A percentile compares a stretch with the other conserved stretches of the same genome.
Evolutionary conservation across 2,113 vertebrate species (phyloP).

Genomic region (Maylandia zebra): DNA sequence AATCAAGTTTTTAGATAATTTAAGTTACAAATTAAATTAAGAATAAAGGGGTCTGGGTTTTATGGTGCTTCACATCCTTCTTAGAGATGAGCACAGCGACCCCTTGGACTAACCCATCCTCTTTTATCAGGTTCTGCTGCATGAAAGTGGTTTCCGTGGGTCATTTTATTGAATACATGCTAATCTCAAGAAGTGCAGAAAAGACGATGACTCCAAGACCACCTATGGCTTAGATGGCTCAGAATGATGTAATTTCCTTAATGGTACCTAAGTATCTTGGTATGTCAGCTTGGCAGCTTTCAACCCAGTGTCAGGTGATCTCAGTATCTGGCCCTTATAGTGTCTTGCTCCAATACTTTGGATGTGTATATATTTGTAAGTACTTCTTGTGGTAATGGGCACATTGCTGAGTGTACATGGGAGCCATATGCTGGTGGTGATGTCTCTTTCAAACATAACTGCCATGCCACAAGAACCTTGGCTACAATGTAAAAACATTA

Average conservation of each 20-base stretch:
- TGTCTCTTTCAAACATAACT: background rate
- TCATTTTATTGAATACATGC: background rate
- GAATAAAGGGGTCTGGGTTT: background rate
- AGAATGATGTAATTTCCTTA: background rate
- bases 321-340: background rate
- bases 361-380: background rate
- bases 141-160: background rate
- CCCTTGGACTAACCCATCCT: background rate
- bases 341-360: background rate
- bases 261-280: background rate
- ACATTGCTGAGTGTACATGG: background rate
- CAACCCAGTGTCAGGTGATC: background rate
- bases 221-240: background rate
- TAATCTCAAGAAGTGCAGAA: background rate
- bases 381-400: background rate
- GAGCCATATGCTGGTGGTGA: background rate
- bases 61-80: background rate
- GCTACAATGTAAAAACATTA: background rate
- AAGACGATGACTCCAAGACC: accelerated
- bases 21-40: background rate
- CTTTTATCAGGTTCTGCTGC: background rate
- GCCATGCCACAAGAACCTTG: background rate
- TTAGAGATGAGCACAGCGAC: background rate
- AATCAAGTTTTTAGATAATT: background rate
- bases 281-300: background rate